Percentiles rank a stretch among this genome's conserved stretches.
Conservation (phyloP, 2,888 invertebrate species). For the Tetramorium bicarinatum region DNA sequence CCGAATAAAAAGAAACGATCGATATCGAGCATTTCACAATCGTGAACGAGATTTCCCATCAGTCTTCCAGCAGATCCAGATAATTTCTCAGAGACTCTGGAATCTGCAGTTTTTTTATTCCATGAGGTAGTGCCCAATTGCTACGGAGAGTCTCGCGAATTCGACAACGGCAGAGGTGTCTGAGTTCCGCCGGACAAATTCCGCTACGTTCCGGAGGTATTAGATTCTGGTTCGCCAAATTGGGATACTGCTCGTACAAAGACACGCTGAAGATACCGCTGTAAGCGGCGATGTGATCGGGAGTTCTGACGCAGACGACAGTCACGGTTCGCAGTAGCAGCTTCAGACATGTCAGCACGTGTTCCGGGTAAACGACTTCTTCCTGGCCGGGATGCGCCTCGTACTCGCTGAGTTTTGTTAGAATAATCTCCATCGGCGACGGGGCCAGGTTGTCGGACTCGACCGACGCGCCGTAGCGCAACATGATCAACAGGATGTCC, state of each 20-base stretch:
- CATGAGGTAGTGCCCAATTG: conserved; percentile 92
- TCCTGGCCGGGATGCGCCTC: conserved; percentile 85
- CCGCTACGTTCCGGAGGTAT: conserved; percentile 89
- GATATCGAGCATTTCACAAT: too few relatives aligned
- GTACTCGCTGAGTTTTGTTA: conserved; percentile 90
- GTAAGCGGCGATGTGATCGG: conserved; percentile 80
- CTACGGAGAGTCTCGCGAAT: conserved; percentile 90
- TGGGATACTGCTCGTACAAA: conserved; percentile 85
- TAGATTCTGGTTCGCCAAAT: conserved; percentile 88
- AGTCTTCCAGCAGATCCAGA: conserved; percentile 92
- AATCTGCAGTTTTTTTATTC: conserved; percentile 90
- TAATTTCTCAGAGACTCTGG: conserved; percentile 90
- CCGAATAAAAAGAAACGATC: background rate
- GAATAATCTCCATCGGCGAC: conserved; percentile 89
- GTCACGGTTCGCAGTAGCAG: conserved; percentile 90
- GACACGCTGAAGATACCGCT: conserved; percentile 81
- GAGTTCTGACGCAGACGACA: conserved; percentile 85
- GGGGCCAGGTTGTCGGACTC: conserved; percentile 88
- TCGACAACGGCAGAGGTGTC: conserved; percentile 92
- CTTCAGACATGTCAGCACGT: conserved; percentile 91
- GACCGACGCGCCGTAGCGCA: conserved; percentile 88
- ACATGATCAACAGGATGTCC: conserved; percentile 91
- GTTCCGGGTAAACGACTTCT: conserved; percentile 88
- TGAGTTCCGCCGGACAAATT: conserved; percentile 90
- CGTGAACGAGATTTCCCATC: conserved; percentile 71